Percentiles rank a stretch among this genome's conserved stretches.
These are phyloP conservation scores for Plagodis pulveraria DNA, from an alignment of 2,888 invertebrate genomes.

Conservation along the genomic window DNA sequence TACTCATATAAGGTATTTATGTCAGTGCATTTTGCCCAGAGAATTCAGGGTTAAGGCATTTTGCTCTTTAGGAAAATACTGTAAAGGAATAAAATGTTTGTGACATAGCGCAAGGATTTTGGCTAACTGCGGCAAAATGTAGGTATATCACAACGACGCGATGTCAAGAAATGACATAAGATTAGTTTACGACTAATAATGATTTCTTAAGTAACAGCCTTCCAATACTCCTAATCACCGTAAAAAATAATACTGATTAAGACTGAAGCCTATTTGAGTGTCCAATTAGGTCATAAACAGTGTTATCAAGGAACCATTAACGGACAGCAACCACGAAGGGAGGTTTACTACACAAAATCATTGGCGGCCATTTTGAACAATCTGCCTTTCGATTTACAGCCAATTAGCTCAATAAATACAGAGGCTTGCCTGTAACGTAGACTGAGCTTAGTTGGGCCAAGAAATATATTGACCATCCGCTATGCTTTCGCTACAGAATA, in stretches of 20 bases:
- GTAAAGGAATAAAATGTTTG: too few species aligned
- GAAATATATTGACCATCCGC: conserved; percentile 25
- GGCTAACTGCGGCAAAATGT: too few species aligned
- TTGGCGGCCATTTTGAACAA: conserved; percentile 75
- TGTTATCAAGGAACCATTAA: conserved; percentile 78
- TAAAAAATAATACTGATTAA: conserved; percentile 76
- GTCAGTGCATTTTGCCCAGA: too few species aligned
- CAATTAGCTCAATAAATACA: conserved; percentile 80
- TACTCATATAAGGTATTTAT: too few species aligned
- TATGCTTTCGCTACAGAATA: background rate
- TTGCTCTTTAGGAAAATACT: too few species aligned
- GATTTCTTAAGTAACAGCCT: conserved; percentile 33
- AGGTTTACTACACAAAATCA: conserved; percentile 82
- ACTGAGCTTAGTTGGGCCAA: conserved; percentile 49
- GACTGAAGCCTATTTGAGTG: conserved; percentile 65
- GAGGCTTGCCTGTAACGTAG: conserved; percentile 60
- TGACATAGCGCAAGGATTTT: too few species aligned
- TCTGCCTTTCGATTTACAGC: conserved; percentile 75
- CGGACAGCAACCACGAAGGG: conserved; percentile 72
- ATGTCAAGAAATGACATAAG: too few species aligned
- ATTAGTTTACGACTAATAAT: conserved; percentile 3
- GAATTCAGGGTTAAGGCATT: too few species aligned
- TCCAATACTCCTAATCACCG: conserved; percentile 63
- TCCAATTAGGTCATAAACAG: conserved; percentile 78
- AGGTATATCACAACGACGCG: too few species aligned